Base-by-base conservation (phyloP, 2,888 invertebrate species). In the Aelia acuminata region DNA sequence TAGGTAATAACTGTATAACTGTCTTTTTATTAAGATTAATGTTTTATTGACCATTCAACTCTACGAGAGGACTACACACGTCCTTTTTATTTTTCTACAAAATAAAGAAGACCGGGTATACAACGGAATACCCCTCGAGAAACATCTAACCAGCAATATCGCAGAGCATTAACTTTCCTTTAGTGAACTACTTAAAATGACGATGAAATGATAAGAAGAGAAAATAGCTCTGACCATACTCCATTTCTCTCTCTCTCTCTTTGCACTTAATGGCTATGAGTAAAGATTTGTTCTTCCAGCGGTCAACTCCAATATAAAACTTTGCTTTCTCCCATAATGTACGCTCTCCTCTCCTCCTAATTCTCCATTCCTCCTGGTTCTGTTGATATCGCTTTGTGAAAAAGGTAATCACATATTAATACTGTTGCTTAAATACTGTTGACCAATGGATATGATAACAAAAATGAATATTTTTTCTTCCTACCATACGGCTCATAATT, bases 151-250 rank as follows among this genome's bases (percentile, higher is more conserved):
- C 31, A 31, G 31, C 18, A 18, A 35, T 31, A 70, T 31, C 63
- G 15, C 3, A 15, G 31, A 18, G 43, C 63, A 35, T 70, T 70
- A 70, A 70, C 63, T 70, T 70, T 70, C 63, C 63, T 70, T 7
- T 35, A 20, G 63, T 35, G 63, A 70, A 35, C 63, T 70, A 70
- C 63, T 70, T 70, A 18, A 57, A 70, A 70, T 70, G 35, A 20
- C 63, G 63, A 70, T 70, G 63, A 70, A 70, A 35, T 35, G 31
- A 70, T 70, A 70, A 70, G 63, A 70, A 70, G 63, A 70, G 63
- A 70, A 70, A 70, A 70, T 70, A 70, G 31, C 18, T 26, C 20
- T 35, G 63, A 35, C 35, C 63, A 7, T 70, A 70, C 31, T 70
- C 63, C 63, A 20, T 70, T 70, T 70, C 63, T 35, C 35, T 35